A percentile compares a stretch with the other conserved stretches of the same genome.
phyloP scores from a whole-genome alignment of 2,888 invertebrate species.

The Stegophylla sp. region DNA sequence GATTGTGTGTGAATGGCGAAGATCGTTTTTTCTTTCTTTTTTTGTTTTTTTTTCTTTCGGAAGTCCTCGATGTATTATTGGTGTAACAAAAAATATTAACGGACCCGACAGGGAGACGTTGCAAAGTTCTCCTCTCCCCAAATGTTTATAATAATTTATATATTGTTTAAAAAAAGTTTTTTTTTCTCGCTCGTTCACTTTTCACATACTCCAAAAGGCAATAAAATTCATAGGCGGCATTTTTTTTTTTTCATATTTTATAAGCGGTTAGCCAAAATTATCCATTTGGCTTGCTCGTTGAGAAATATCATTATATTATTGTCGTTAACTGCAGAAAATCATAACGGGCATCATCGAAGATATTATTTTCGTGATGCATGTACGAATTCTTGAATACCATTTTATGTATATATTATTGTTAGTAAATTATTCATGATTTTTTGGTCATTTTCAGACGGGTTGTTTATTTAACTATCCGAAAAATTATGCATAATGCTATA shows the following conservation, averaged over 20 bases:
- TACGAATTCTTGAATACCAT: background rate
- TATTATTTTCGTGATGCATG: background rate
- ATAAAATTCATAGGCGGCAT: conserved; percentile 2
- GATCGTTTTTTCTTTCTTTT: conserved; percentile 32
- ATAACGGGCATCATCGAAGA: background rate
- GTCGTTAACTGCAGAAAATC: background rate
- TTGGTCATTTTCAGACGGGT: conserved; percentile 38
- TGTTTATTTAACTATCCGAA: conserved; percentile 49
- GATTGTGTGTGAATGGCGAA: conserved; percentile 51
- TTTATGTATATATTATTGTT: background rate
- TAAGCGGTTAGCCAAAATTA: background rate
- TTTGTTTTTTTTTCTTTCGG: background rate
- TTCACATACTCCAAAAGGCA: background rate
- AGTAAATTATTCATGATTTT: conserved; percentile 46
- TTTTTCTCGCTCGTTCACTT: background rate
- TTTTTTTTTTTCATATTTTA: background rate
- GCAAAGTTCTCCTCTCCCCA: conserved; percentile 26
- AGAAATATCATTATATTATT: background rate
- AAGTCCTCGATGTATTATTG: conserved; percentile 35
- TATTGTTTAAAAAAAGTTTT: conserved; percentile 22
- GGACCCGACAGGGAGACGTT: conserved; percentile 2
- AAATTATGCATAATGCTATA: conserved; percentile 43
- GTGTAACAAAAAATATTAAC: conserved; percentile 45
- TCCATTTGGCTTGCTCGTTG: background rate
- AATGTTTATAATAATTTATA: background rate